phyloP scores from a whole-genome alignment of 2,888 invertebrate species.

The Merodon equestris region DNA sequence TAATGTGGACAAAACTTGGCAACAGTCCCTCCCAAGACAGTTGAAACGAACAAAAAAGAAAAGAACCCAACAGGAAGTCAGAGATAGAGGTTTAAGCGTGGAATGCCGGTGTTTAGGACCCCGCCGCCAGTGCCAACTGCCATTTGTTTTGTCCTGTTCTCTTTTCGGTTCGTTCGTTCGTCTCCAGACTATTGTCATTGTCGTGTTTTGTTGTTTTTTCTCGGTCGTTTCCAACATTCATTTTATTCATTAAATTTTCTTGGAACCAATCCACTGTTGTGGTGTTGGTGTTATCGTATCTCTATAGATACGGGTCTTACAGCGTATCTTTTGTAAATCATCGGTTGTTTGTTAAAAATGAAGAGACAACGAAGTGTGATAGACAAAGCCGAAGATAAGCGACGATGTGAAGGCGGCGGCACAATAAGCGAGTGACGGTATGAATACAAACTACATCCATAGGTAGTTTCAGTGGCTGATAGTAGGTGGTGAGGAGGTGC shows the following conservation, averaged over 20 bases:
- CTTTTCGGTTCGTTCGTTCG: slow-evolving; percentile 33
- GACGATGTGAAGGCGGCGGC: slow-evolving; percentile 2
- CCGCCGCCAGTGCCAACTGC: slow-evolving; percentile 49
- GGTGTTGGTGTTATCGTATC: slow-evolving; percentile 15
- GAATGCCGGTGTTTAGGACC: slow-evolving; percentile 64
- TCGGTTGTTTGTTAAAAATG: slow-evolving; percentile 16
- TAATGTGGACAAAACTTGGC: slow-evolving; percentile 61
- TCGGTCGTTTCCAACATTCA: slow-evolving; percentile 54
- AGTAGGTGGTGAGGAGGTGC: slow-evolving; percentile 41
- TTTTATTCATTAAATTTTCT: slow-evolving; percentile 64
- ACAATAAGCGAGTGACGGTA: not conserved
- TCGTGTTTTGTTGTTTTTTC: slow-evolving; percentile 13
- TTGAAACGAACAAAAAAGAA: not conserved
- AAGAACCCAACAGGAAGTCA: slow-evolving; percentile 60
- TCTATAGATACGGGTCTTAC: slow-evolving; percentile 2
- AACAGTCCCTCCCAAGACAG: slow-evolving; percentile 36
- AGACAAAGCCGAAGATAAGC: slow-evolving; percentile 27
- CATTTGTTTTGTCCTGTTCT: slow-evolving; percentile 48
- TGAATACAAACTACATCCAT: no score
- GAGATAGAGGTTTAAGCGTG: slow-evolving; percentile 47
- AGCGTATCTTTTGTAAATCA: slow-evolving; percentile 10
- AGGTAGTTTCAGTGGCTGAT: not conserved
- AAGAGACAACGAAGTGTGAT: slow-evolving; percentile 2
- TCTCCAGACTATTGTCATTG: slow-evolving; percentile 6
- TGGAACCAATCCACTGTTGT: slow-evolving; percentile 48